phyloP scores from a whole-genome alignment of 2,888 invertebrate species.

The Vannuccia rotundouncinata region DNA sequence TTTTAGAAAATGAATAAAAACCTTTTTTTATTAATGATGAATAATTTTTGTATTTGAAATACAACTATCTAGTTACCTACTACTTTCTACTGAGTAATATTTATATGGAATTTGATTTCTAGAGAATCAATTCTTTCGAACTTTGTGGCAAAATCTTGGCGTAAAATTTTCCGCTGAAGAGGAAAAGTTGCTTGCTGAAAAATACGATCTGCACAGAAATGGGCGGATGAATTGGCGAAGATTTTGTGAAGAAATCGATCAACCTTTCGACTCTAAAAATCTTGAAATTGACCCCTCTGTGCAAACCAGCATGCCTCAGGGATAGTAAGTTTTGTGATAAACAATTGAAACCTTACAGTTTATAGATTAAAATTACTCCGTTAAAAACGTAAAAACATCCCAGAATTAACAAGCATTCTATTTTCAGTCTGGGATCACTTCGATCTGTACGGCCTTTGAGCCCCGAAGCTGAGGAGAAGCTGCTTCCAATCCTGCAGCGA shows the following conservation, averaged over 20 bases:
- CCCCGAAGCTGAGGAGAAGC: slow-evolving; percentile 45
- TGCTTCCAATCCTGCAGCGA: slow-evolving; percentile 46
- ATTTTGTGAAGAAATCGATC: slow-evolving; percentile 53
- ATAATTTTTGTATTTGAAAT: neutral
- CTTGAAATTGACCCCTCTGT: slow-evolving; percentile 45
- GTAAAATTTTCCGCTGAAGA: slow-evolving; percentile 49
- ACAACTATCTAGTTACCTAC: neutral
- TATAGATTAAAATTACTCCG: neutral
- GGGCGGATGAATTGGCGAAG: slow-evolving; percentile 51
- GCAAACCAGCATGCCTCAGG: slow-evolving; percentile 47
- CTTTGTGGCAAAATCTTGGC: slow-evolving; percentile 53
- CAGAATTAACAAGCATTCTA: neutral
- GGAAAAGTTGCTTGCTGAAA: slow-evolving; percentile 46
- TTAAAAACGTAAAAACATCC: neutral
- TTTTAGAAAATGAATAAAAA: too few relatives aligned
- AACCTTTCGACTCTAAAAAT: slow-evolving; percentile 49
- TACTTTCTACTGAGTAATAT: neutral
- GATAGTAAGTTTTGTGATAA: slow-evolving; percentile 48
- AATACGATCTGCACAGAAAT: slow-evolving; percentile 48
- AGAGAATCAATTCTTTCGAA: slow-evolving; percentile 55
- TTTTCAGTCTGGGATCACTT: slow-evolving; percentile 49
- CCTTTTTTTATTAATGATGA: too few relatives aligned
- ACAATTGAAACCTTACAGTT: too few relatives aligned
- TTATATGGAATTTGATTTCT: slow-evolving; percentile 35
- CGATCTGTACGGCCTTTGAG: slow-evolving; percentile 49